Evolutionary conservation across 2,113 vertebrate genomes (phyloP).

Genomic region (Anser brachyrhynchus): DNA sequence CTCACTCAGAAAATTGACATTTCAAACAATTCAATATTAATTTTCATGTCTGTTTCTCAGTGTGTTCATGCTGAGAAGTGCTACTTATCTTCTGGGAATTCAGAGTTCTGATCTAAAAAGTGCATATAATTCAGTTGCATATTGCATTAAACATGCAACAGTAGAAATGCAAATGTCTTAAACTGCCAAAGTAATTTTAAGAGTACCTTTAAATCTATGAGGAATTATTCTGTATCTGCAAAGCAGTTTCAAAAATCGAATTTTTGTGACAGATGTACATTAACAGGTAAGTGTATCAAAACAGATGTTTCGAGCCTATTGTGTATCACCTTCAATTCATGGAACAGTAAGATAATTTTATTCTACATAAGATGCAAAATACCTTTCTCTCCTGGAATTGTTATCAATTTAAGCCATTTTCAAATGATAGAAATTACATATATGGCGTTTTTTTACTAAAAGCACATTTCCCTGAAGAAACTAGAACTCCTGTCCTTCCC

Average conservation of each 20-base stretch:
- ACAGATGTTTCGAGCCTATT: neutral
- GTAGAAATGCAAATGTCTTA: neutral
- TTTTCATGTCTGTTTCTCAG: conserved; percentile 43
- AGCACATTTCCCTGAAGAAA: neutral
- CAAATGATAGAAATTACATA: neutral
- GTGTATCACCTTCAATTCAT: neutral
- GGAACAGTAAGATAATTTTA: neutral
- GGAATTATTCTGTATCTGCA: neutral
- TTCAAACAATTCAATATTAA: conserved; percentile 46
- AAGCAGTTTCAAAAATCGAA: conserved; percentile 4
- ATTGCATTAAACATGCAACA: neutral
- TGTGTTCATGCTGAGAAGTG: conserved; percentile 22
- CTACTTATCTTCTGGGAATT: conserved; percentile 4
- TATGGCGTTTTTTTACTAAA: neutral
- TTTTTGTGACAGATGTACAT: neutral
- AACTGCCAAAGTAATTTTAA: neutral
- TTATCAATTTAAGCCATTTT: neutral
- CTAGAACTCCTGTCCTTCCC: neutral
- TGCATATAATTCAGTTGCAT: neutral
- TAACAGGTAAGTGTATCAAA: neutral
- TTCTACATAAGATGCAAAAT: neutral
- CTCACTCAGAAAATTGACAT: conserved; percentile 14
- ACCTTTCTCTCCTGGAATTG: neutral
- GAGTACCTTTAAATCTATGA: conserved; percentile 12
- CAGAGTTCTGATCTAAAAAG: neutral